Conservation (phyloP, 2,888 invertebrate species). For the Mycalesis mineus region DNA sequence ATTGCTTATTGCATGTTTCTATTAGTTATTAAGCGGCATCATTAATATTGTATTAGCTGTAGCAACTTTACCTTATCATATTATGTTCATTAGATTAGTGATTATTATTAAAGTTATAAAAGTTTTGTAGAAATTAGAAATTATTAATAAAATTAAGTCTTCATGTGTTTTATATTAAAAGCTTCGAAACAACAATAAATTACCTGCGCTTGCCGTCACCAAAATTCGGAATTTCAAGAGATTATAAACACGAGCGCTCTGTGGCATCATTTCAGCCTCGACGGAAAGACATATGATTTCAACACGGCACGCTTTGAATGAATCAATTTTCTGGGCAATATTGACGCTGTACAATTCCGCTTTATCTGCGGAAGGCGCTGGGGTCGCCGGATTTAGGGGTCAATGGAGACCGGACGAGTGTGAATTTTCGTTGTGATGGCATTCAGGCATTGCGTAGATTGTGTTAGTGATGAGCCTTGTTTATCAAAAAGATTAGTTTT, state of each 20-base stretch:
- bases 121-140: no score
- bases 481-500: no score
- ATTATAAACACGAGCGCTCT: slow-evolving; percentile 15
- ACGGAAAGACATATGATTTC: slow-evolving; percentile 55
- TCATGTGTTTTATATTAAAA: no score
- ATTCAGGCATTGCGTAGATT: slow-evolving; percentile 39
- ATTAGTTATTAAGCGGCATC: no score
- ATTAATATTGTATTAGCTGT: no score
- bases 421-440: slow-evolving; percentile 50
- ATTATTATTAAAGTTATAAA: no score
- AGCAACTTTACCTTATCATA: no score
- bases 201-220: not conserved
- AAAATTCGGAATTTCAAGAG: not conserved
- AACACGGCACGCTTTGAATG: slow-evolving; percentile 47
- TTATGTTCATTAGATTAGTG: no score
- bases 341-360: slow-evolving; percentile 54
- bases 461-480: slow-evolving; percentile 5
- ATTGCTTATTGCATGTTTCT: no score
- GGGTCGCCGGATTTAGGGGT: slow-evolving; percentile 43
- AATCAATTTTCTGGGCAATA: slow-evolving; percentile 44
- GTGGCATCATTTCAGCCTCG: slow-evolving; percentile 27
- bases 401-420: slow-evolving; percentile 59
- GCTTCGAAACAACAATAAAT: not conserved
- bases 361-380: slow-evolving; percentile 40
- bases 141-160: no score